These are phyloP conservation scores for Gisinianus flammeolus DNA, from an alignment of 2,888 invertebrate species.

Conservation along the genomic window DNA sequence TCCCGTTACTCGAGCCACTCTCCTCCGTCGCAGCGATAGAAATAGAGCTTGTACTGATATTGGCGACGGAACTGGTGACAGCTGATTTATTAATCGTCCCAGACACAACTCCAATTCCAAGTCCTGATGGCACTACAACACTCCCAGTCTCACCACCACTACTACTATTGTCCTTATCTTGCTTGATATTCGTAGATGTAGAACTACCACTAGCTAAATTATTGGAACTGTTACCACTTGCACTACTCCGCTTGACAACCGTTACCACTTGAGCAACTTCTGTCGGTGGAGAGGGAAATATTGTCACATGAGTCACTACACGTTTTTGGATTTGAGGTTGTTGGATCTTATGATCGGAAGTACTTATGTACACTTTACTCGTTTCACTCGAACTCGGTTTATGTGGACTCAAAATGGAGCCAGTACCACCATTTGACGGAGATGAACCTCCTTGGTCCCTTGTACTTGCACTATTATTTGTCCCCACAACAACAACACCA, in stretches of 20 bases:
- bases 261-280: conserved; percentile 55
- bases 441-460: conserved; percentile 33
- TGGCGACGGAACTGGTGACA: conserved; percentile 5
- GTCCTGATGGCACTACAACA: neutral
- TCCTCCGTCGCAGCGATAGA: neutral
- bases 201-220: conserved; percentile 22
- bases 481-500: conserved; percentile 14
- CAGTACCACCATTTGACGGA: conserved; percentile 35
- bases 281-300: conserved; percentile 58
- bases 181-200: neutral
- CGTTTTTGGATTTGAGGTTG: conserved; percentile 57
- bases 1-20: neutral
- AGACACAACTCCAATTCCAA: neutral
- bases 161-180: conserved; percentile 28
- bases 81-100: conserved; percentile 27
- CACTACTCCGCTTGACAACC: conserved; percentile 34
- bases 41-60: neutral
- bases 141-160: neutral
- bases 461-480: conserved; percentile 23
- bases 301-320: conserved; percentile 59
- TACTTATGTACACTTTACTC: conserved; percentile 54
- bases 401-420: conserved; percentile 36
- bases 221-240: conserved; percentile 9
- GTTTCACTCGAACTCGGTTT: conserved; percentile 3
- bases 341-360: conserved; percentile 38